These are phyloP conservation scores for Baryphthengus martii DNA, from an alignment of 2,113 vertebrate species.

Conservation along the genomic window DNA sequence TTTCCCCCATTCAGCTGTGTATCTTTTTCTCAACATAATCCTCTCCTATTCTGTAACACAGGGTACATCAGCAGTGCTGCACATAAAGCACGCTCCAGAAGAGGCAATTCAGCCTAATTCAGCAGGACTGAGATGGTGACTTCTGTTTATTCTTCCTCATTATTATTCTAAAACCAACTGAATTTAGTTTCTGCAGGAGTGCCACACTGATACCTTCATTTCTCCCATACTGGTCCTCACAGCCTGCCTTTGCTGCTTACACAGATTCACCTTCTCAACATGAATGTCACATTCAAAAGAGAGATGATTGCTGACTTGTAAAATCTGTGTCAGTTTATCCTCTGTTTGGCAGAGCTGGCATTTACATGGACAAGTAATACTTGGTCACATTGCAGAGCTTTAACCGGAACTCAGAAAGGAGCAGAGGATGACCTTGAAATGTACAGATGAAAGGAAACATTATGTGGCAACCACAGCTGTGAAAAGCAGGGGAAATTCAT, in stretches of 20 bases:
- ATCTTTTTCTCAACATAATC: background rate
- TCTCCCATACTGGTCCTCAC: background rate
- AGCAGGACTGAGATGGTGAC: background rate
- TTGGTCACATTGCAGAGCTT: background rate
- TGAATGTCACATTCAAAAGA: background rate
- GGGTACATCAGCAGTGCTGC: fast-evolving
- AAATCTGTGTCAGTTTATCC: background rate
- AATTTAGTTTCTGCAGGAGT: background rate
- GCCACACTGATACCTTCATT: background rate
- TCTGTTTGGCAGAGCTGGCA: background rate
- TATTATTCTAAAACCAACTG: background rate
- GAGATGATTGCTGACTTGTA: background rate
- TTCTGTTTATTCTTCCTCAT: background rate
- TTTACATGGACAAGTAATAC: background rate
- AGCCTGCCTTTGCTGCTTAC: background rate
- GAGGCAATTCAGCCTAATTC: background rate
- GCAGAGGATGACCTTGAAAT: background rate
- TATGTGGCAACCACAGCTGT: background rate
- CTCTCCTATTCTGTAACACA: background rate
- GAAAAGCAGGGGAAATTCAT: background rate
- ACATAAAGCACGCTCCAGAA: background rate
- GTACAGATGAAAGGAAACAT: background rate
- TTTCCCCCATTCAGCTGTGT: background rate
- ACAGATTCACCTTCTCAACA: background rate
- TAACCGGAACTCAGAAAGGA: background rate